A percentile compares a stretch with the other conserved stretches of the same genome.
Evolutionary conservation across 1,140 invertebrate species (phyloP).

Genomic region (Sitobion miscanthi): DNA sequence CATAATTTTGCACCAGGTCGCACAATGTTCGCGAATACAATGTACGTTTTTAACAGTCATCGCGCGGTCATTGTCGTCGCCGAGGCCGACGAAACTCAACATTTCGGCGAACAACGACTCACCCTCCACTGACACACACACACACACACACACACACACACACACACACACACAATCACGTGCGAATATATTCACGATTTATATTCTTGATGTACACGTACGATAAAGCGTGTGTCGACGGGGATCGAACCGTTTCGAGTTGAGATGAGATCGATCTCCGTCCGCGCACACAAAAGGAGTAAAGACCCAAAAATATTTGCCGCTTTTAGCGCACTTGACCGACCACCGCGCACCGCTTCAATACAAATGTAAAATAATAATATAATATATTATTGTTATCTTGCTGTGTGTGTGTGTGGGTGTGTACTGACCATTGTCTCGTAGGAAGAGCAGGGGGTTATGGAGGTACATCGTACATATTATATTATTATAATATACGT

Average conservation of each 20-base stretch:
- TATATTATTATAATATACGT: background rate
- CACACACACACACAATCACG: too few relatives aligned
- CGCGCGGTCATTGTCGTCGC: background rate
- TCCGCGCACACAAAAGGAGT: background rate
- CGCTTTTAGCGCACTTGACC: slow-evolving; percentile 19
- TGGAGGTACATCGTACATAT: background rate
- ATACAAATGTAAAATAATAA: background rate
- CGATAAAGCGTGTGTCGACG: background rate
- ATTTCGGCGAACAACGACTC: background rate
- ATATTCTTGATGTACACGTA: background rate
- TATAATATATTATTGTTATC: background rate
- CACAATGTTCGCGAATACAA: background rate
- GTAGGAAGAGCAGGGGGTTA: too few relatives aligned
- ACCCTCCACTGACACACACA: too few relatives aligned
- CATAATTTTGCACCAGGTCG: background rate
- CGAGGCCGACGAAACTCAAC: too few relatives aligned
- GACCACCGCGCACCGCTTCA: background rate
- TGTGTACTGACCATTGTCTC: background rate
- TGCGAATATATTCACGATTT: background rate
- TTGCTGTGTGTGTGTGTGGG: background rate
- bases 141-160: too few relatives aligned
- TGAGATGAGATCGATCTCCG: background rate
- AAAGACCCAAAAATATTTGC: slow-evolving; percentile 15
- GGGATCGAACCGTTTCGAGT: background rate
- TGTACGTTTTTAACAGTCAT: slow-evolving; percentile 7